Conservation (phyloP, 2,113 vertebrate genomes). For the Ptyas mucosa region DNA sequence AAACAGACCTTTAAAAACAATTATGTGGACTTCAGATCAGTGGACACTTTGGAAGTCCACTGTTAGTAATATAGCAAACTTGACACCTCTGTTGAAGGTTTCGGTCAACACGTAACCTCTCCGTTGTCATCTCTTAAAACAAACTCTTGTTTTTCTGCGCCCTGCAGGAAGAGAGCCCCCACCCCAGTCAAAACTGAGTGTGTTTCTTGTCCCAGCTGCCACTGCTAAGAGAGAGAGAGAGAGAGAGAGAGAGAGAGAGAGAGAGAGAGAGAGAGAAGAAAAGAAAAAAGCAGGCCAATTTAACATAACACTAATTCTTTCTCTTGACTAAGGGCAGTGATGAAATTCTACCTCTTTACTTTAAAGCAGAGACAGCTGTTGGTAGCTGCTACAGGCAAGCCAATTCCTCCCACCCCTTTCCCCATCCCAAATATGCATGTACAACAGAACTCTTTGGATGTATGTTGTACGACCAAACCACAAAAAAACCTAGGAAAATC, state of each 20-base stretch:
- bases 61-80: neutral
- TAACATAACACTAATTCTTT: constrained; percentile 33
- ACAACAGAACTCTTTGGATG: constrained; percentile 66
- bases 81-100: neutral
- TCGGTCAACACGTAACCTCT: neutral
- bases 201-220: neutral
- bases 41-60: neutral
- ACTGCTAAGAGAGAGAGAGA: neutral
- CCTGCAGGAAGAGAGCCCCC: neutral
- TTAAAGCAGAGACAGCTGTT: constrained; percentile 87
- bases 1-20: neutral
- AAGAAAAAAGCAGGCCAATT: neutral
- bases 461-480: constrained; percentile 72
- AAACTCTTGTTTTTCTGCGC: neutral
- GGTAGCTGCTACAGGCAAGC: constrained; percentile 83
- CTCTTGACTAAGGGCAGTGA: constrained; percentile 44
- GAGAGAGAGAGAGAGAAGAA: neutral
- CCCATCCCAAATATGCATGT: constrained; percentile 74
- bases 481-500: constrained; percentile 64
- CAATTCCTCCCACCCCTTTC: constrained; percentile 54
- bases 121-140: neutral
- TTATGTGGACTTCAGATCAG: neutral
- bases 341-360: constrained; percentile 81
- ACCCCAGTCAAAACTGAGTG: neutral
- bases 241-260: too few relatives aligned